Percentiles rank a stretch among this genome's conserved stretches.
Conservation (phyloP, 2,113 vertebrate genomes). For the Lycaon pictus region DNA sequence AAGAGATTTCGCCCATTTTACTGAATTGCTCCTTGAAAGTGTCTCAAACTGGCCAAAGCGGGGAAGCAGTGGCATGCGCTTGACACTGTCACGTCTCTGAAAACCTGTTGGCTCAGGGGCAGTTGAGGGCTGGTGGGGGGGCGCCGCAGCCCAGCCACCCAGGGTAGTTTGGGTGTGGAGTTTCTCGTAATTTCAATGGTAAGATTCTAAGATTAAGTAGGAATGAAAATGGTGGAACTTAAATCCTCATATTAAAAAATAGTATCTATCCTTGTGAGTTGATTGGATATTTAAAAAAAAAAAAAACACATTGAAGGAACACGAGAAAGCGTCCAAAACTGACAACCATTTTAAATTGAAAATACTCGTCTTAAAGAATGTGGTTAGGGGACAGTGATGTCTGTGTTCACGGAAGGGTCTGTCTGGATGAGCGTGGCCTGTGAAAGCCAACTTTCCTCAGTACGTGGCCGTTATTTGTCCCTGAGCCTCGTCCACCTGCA, state of each 20-base stretch:
- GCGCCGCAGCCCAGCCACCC: too few relatives aligned
- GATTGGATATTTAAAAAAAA: neutral
- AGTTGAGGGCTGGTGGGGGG: too few relatives aligned
- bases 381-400: too few relatives aligned
- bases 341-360: fast-evolving
- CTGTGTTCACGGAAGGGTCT: neutral
- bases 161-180: neutral
- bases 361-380: neutral
- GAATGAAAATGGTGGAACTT: neutral
- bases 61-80: fast-evolving
- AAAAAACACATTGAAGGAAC: neutral
- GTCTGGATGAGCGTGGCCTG: neutral
- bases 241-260: neutral
- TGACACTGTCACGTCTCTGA: neutral
- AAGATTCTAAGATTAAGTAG: neutral
- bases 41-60: neutral
- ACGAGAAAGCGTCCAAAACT: neutral
- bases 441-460: neutral
- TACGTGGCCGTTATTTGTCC: neutral
- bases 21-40: neutral
- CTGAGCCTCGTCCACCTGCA: neutral
- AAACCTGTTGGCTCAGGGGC: neutral
- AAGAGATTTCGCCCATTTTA: neutral
- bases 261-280: neutral
- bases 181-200: neutral